Base-by-base conservation (phyloP, 1,140 invertebrate species). In the Drosophila eugracilis region DNA sequence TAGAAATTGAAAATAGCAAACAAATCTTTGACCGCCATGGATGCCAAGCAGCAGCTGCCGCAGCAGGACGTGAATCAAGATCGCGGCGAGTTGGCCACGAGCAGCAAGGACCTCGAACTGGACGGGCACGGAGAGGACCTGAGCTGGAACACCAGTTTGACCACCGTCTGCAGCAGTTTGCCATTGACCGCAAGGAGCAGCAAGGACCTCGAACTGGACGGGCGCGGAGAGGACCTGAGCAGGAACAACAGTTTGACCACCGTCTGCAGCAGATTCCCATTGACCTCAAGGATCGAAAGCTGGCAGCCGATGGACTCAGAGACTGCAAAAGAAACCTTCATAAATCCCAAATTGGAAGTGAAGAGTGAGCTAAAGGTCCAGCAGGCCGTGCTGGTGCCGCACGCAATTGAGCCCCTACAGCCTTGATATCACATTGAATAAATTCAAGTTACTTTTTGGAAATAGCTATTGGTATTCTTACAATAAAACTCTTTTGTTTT, bases 221-320 rank as follows among this genome's bases (percentile, higher is more conserved):
- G 30, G n/a, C 17, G n/a, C 4, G 32, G 14, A 2, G 37, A 34
- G 6, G 28, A 55, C 4, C 6, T 41, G 22, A 15, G 1, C 2
- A n/a, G 30, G n/a, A 63, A 63, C 19, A 24, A 2, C 41, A 63
- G 59, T 9, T 6, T 63, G 22, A 63, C 59, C 15, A 63, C 59
- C 9, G 59, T 55, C 10, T 55, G 50, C 15, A 63, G 59, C 41
- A 55, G 15, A 0, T 63, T 36, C 5, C 60, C 41, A 3, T 37
- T 63, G 9, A 37, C 21, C 39, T 22, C 22, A 1, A 17, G 39
- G 10, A 54, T 63, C n/a, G 39, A 36, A 4, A 36, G 39, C 7
- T 19, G 30, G 59, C 17, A 36, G 9, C 3, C 50, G 3, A 28
- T 21, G n/a, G 14, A 19, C 22, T 1, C 3, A 9, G 2, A 15